A percentile compares a stretch with the other conserved stretches of the same genome.
Evolutionary conservation across 2,113 vertebrate genomes (phyloP).

Genomic region (Phainopepla nitens): DNA sequence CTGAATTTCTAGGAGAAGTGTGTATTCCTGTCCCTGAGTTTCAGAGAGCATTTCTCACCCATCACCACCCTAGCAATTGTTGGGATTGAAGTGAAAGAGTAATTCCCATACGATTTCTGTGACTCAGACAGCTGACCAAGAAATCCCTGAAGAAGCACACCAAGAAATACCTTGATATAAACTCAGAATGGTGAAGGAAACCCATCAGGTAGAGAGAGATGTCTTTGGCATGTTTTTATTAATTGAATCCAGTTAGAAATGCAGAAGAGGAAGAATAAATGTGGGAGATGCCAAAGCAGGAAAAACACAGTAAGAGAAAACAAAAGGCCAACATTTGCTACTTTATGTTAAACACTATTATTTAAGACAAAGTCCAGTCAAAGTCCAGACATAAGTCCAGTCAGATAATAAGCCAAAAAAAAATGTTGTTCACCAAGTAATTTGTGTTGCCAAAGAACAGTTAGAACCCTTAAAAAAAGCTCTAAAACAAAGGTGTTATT

Average conservation of each 20-base stretch:
- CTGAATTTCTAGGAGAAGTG: not conserved
- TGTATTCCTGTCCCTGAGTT: not conserved
- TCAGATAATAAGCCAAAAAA: not conserved
- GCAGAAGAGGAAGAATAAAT: not conserved
- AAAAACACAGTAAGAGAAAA: not conserved
- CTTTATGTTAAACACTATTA: not conserved
- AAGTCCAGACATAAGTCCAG: not conserved
- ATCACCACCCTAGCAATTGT: not conserved
- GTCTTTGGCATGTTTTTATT: not conserved
- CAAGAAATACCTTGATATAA: not conserved
- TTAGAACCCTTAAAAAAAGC: not conserved
- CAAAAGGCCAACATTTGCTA: not conserved
- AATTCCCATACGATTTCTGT: not conserved
- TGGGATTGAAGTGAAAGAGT: not conserved
- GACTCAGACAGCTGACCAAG: not conserved
- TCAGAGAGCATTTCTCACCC: not conserved
- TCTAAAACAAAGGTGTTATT: not conserved
- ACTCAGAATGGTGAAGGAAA: not conserved
- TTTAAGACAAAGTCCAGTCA: not conserved
- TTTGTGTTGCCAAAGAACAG: not conserved
- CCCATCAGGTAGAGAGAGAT: not conserved
- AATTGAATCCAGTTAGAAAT: not conserved
- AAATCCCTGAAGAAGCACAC: not conserved
- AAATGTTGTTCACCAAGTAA: not conserved
- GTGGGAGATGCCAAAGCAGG: not conserved